These are phyloP conservation scores for Rhinopomastus cyanomelas DNA, from an alignment of 2,113 vertebrate genomes.

Conservation along the genomic window DNA sequence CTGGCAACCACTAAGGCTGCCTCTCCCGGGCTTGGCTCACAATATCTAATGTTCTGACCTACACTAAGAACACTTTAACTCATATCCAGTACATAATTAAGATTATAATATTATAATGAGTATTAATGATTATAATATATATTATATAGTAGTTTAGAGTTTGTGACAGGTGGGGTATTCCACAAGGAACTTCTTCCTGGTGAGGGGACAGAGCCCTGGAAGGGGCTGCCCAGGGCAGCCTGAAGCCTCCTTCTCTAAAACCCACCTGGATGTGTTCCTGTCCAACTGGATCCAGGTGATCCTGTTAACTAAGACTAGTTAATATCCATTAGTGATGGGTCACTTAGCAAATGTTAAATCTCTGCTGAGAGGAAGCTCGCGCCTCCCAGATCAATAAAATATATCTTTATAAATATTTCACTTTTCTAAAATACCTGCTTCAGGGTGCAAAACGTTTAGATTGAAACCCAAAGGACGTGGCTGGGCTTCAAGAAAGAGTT, in stretches of 20 bases:
- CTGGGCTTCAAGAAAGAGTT: not conserved
- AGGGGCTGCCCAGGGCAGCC: too few species aligned
- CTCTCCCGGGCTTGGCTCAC: not conserved
- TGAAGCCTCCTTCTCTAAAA: too few species aligned
- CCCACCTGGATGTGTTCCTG: too few species aligned
- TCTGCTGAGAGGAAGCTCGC: conserved; percentile 12
- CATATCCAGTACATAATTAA: too few species aligned
- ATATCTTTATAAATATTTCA: conserved; percentile 43
- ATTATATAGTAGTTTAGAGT: not conserved
- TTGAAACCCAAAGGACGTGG: not conserved
- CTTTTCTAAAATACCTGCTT: not conserved
- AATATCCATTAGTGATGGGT: conserved; percentile 3
- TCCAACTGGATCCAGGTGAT: too few species aligned
- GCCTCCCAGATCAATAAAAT: not conserved
- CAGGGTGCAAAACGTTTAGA: not conserved
- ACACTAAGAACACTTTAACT: not conserved
- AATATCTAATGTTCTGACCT: not conserved
- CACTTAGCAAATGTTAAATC: conserved; percentile 29
- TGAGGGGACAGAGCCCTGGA: too few species aligned
- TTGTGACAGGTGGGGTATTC: not conserved
- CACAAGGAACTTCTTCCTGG: too few species aligned
- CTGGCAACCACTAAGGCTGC: not conserved
- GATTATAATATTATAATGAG: too few species aligned
- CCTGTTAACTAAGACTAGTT: conserved; percentile 22
- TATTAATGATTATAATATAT: too few species aligned